Evolutionary conservation across 2,113 vertebrate genomes (phyloP).

Genomic region (Scopus umbretta): DNA sequence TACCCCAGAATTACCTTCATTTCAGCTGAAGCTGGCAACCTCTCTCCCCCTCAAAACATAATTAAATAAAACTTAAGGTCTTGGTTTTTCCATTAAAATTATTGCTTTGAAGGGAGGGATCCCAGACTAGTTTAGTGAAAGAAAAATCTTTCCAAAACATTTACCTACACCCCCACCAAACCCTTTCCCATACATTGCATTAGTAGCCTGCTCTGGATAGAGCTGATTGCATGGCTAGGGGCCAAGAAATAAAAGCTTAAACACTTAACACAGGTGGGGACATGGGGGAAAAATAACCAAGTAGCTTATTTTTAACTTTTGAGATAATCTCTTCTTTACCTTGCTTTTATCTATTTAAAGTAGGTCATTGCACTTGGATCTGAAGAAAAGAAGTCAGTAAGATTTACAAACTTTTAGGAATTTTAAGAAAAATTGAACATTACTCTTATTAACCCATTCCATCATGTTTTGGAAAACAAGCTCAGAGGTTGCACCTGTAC

Average conservation of each 20-base stretch:
- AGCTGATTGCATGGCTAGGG: neutral
- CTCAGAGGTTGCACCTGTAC: neutral
- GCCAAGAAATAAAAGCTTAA: neutral
- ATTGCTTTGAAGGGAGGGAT: neutral
- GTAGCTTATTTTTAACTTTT: neutral
- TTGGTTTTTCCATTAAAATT: neutral
- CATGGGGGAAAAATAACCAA: neutral
- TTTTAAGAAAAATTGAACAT: neutral
- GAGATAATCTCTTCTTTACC: neutral
- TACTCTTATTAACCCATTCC: neutral
- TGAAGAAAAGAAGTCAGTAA: rapidly evolving
- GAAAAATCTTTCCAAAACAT: neutral
- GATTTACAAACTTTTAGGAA: neutral
- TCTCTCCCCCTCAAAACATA: neutral
- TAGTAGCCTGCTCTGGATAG: neutral
- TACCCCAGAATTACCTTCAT: neutral
- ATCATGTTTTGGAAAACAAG: neutral
- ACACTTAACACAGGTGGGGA: neutral
- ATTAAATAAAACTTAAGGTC: neutral
- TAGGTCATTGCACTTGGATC: neutral
- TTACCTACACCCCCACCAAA: neutral
- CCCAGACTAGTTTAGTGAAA: neutral
- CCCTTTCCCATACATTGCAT: neutral
- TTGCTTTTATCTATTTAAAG: neutral
- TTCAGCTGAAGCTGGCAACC: neutral